Evolutionary conservation across 2,888 invertebrate species (phyloP).

Genomic region (Andrena chrysosceles): DNA sequence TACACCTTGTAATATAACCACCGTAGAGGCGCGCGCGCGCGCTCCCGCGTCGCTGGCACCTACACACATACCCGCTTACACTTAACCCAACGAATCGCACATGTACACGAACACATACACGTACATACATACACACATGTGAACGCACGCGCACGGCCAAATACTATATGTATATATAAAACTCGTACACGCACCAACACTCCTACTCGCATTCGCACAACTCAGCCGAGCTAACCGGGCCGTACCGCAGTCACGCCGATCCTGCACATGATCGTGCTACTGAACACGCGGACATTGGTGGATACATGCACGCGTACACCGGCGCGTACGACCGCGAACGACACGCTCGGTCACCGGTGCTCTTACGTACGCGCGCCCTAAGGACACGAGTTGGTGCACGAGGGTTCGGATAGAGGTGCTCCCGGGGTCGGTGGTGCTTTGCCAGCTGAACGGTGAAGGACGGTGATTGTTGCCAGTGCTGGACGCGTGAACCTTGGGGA

Average conservation of each 20-base stretch:
- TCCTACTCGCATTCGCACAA: conserved; percentile 50
- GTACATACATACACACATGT: conserved; percentile 52
- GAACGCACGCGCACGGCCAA: conserved; percentile 51
- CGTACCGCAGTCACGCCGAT: conserved; percentile 43
- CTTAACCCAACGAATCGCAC: conserved; percentile 13
- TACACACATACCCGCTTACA: conserved; percentile 52
- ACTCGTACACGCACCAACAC: conserved; percentile 27
- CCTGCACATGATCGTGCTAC: conserved; percentile 34
- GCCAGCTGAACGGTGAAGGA: conserved; percentile 20
- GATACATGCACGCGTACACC: conserved; percentile 59
- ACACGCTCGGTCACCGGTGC: conserved; percentile 54
- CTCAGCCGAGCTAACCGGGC: conserved; percentile 45
- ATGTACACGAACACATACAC: conserved; percentile 4
- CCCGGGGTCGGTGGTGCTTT: conserved; percentile 15
- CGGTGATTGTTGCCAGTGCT: conserved; percentile 55
- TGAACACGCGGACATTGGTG: conserved; percentile 59
- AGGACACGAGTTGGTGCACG: conserved; percentile 67
- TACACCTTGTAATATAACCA: conserved; percentile 82
- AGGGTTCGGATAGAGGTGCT: conserved; percentile 36
- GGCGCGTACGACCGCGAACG: conserved; percentile 43
- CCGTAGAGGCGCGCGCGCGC: conserved; percentile 77
- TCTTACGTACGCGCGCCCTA: conserved; percentile 49
- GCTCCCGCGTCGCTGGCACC: conserved; percentile 63
- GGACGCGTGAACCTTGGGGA: conserved; percentile 27
- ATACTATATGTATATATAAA: conserved; percentile 50